These are phyloP conservation scores for Phenacoccus solenopsis DNA, from an alignment of 1,140 invertebrate genomes.

Conservation along the genomic window DNA sequence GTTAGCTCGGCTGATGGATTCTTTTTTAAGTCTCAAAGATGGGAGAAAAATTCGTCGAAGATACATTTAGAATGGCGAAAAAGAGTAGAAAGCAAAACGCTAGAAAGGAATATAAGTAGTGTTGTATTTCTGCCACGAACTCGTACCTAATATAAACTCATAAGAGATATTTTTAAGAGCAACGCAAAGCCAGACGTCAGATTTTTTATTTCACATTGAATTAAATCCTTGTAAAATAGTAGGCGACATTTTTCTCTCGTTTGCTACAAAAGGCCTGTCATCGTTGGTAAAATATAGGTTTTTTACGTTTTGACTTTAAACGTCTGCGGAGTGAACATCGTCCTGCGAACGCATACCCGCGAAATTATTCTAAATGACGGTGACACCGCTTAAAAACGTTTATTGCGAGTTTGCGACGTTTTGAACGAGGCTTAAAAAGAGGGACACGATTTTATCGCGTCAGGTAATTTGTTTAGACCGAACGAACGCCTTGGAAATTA, in stretches of 20 bases:
- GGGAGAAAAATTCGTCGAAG: too few relatives aligned
- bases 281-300: background rate
- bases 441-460: constrained; percentile 7
- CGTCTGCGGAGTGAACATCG: background rate
- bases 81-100: background rate
- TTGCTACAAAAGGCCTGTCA: background rate
- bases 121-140: background rate
- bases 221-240: background rate
- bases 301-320: constrained; percentile 3
- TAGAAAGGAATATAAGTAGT: background rate
- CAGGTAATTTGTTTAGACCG: background rate
- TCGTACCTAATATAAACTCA: background rate
- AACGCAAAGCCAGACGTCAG: background rate
- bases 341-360: background rate
- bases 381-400: background rate
- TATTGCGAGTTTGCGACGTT: background rate
- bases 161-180: background rate
- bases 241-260: background rate
- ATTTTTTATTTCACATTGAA: background rate
- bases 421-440: background rate
- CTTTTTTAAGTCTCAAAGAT: too few relatives aligned
- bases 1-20: too few relatives aligned
- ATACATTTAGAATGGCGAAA: too few relatives aligned
- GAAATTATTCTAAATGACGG: background rate
- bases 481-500: constrained; percentile 7